phyloP scores from a whole-genome alignment of 2,888 invertebrate species.

The Microctonus hyperodae region DNA sequence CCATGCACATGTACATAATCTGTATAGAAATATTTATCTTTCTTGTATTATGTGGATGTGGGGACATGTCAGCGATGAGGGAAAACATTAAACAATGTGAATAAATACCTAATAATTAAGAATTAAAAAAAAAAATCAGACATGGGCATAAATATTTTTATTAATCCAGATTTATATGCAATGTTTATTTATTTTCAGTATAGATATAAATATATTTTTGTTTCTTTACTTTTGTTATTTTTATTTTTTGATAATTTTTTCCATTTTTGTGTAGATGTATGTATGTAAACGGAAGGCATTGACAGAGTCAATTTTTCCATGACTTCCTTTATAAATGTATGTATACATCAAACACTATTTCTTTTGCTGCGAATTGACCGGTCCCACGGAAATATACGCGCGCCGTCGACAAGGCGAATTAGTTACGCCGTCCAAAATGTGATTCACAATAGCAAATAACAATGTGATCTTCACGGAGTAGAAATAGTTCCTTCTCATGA shows the following conservation, averaged over 20 bases:
- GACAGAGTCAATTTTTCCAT: not conserved
- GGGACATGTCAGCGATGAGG: not conserved
- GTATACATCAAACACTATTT: not conserved
- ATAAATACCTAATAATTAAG: too few relatives aligned
- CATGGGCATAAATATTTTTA: too few relatives aligned
- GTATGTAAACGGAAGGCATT: not conserved
- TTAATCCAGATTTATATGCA: too few relatives aligned
- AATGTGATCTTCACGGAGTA: conserved; percentile 41
- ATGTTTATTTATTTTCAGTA: too few relatives aligned
- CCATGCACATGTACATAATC: not conserved
- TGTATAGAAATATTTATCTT: not conserved
- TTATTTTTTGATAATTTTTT: too few relatives aligned
- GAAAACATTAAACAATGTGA: not conserved
- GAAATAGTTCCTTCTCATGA: conserved; percentile 51
- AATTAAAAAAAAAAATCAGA: too few relatives aligned
- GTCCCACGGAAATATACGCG: conserved; percentile 34
- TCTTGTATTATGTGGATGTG: not conserved
- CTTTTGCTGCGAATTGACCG: conserved; percentile 25
- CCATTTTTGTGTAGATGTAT: too few relatives aligned
- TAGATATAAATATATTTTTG: too few relatives aligned
- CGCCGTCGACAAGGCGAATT: conserved; percentile 43
- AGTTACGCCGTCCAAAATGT: conserved; percentile 45
- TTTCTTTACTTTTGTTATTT: not conserved
- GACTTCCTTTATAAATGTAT: not conserved
- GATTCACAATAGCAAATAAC: conserved; percentile 42